These are phyloP conservation scores for Rapana venosa DNA, from an alignment of 2,888 invertebrate species.

Conservation along the genomic window DNA sequence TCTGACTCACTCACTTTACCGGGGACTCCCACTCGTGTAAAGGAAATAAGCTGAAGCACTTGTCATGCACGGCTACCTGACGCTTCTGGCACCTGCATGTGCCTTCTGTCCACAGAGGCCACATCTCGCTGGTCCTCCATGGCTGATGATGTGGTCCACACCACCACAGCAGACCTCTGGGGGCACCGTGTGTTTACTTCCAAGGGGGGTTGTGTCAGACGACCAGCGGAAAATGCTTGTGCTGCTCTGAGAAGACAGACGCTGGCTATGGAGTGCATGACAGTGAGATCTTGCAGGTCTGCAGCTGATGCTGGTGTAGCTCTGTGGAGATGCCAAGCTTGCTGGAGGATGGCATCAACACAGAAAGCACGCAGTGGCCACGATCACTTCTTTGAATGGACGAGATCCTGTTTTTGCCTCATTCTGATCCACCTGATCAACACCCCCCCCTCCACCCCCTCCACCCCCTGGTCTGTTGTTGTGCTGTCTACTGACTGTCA, in stretches of 20 bases:
- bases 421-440: slow-evolving; percentile 30
- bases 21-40: not conserved
- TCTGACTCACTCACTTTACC: not conserved
- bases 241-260: not conserved
- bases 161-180: not conserved
- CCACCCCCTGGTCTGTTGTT: slow-evolving; percentile 35
- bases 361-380: slow-evolving; percentile 7
- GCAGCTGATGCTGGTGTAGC: not conserved
- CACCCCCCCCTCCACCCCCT: no score
- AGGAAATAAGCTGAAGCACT: not conserved
- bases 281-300: not conserved
- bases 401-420: not conserved
- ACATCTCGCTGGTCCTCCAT: not conserved
- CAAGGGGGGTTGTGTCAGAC: not conserved
- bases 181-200: not conserved
- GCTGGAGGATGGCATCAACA: not conserved
- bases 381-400: slow-evolving; percentile 26
- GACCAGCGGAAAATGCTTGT: not conserved
- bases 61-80: not conserved
- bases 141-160: not conserved
- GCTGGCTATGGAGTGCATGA: not conserved
- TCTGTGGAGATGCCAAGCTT: not conserved
- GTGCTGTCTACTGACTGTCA: not conserved
- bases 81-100: not conserved
- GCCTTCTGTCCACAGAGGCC: not conserved